Evolutionary conservation across 2,888 invertebrate species (phyloP).

Genomic region (Eupithecia exiguata): DNA sequence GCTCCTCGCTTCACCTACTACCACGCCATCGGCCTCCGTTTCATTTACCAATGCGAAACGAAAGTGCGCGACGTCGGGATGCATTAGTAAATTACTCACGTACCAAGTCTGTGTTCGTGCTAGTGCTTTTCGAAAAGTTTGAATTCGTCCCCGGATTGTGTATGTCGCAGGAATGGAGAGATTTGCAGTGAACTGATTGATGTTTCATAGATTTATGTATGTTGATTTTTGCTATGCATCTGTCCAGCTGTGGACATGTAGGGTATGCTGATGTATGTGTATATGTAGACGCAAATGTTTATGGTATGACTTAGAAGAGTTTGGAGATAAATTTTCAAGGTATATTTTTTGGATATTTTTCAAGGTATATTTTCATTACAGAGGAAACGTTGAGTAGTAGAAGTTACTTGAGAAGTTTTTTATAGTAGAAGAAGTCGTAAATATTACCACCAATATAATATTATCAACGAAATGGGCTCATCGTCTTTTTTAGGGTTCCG

Average conservation of each 20-base stretch:
- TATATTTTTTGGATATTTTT: background rate
- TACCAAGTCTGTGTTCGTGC: slow-evolving; percentile 54
- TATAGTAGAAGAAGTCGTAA: background rate
- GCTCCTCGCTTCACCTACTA: slow-evolving; percentile 36
- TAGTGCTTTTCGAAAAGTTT: slow-evolving; percentile 69
- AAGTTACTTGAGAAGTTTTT: background rate
- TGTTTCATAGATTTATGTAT: background rate
- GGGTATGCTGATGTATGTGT: background rate
- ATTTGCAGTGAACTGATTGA: slow-evolving; percentile 13
- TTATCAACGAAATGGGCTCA: background rate
- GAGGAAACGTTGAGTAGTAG: background rate
- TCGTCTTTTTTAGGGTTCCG: background rate
- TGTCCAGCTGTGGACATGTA: background rate
- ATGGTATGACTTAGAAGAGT: background rate
- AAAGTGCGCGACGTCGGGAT: slow-evolving; percentile 64
- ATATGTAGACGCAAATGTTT: background rate
- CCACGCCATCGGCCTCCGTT: slow-evolving; percentile 44
- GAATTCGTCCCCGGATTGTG: slow-evolving; percentile 77
- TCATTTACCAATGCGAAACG: slow-evolving; percentile 64
- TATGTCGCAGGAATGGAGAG: slow-evolving; percentile 40
- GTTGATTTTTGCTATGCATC: background rate
- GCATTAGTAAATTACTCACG: slow-evolving; percentile 84
- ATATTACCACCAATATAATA: background rate
- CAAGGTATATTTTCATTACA: background rate
- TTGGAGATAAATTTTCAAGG: background rate